These are phyloP conservation scores for Volucella inflata DNA, from an alignment of 2,888 invertebrate species.

Conservation along the genomic window DNA sequence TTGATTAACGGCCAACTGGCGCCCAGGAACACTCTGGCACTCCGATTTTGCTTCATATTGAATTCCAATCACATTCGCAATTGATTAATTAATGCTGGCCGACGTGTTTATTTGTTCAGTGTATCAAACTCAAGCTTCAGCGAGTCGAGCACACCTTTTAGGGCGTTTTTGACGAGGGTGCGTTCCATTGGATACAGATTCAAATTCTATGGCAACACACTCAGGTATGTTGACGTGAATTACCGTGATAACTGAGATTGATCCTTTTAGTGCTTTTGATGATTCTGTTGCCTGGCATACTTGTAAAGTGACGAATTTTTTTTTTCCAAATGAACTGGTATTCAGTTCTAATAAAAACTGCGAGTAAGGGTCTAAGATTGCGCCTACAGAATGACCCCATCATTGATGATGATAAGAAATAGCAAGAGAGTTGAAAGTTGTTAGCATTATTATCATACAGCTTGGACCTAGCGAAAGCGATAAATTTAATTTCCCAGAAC, in stretches of 20 bases:
- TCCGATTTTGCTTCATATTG: conserved; percentile 47
- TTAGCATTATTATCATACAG: too few relatives aligned
- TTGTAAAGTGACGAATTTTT: too few relatives aligned
- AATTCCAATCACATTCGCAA: conserved; percentile 69
- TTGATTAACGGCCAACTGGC: conserved; percentile 70
- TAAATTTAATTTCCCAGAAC: too few relatives aligned
- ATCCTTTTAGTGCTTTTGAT: too few relatives aligned
- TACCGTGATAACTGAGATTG: background rate
- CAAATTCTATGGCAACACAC: conserved; percentile 45
- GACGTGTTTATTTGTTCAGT: conserved; percentile 62
- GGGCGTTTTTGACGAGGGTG: conserved; percentile 64
- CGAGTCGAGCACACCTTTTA: conserved; percentile 67
- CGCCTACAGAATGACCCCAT: too few relatives aligned
- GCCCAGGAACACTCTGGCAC: conserved; percentile 52
- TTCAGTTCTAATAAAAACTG: too few relatives aligned
- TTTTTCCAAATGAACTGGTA: too few relatives aligned
- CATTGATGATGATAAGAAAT: too few relatives aligned
- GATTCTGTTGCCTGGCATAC: too few relatives aligned
- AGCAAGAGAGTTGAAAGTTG: too few relatives aligned
- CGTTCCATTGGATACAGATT: conserved; percentile 50
- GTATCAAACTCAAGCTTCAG: conserved; percentile 30
- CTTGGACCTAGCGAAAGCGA: too few relatives aligned
- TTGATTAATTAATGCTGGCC: conserved; percentile 71
- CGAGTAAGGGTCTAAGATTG: too few relatives aligned
- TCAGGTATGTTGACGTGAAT: background rate